A percentile compares a stretch with the other conserved stretches of the same genome.
Conservation (phyloP, 2,888 invertebrate genomes). For the Salticus scenicus region DNA sequence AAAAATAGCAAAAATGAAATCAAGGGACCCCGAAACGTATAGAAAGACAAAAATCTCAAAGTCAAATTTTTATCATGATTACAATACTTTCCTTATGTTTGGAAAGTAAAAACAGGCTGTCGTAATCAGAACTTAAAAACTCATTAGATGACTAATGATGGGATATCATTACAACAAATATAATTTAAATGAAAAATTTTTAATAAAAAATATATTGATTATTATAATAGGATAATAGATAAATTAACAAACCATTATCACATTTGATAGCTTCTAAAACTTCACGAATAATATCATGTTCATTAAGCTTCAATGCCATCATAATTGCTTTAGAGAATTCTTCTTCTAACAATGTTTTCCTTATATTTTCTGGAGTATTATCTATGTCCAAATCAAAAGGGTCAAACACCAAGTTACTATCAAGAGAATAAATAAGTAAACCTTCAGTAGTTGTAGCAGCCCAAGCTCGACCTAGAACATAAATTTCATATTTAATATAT, state of each 20-base stretch:
- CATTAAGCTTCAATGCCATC: conserved; percentile 90
- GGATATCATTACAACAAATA: no score
- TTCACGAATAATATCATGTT: conserved; percentile 83
- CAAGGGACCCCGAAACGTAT: no score
- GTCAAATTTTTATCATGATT: no score
- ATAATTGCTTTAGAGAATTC: conserved; percentile 81
- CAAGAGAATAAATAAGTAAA: conserved; percentile 89
- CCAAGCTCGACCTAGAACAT: conserved; percentile 85
- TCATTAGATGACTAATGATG: no score
- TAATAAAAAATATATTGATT: no score
- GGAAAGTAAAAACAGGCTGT: no score
- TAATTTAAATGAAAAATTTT: no score
- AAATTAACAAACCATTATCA: conserved; percentile 80
- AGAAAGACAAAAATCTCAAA: no score
- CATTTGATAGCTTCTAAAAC: conserved; percentile 88
- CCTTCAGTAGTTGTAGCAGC: conserved; percentile 97
- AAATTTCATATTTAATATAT: neutral
- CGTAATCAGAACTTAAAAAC: no score
- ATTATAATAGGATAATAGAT: neutral
- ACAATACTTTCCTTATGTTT: no score
- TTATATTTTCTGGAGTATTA: conserved; percentile 84
- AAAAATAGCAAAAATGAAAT: no score
- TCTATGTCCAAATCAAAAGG: conserved; percentile 91
- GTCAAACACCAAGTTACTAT: conserved; percentile 88
- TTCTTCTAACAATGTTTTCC: conserved; percentile 46